Conservation (phyloP, 1,140 invertebrate genomes). For the Bombus confusus region DNA sequence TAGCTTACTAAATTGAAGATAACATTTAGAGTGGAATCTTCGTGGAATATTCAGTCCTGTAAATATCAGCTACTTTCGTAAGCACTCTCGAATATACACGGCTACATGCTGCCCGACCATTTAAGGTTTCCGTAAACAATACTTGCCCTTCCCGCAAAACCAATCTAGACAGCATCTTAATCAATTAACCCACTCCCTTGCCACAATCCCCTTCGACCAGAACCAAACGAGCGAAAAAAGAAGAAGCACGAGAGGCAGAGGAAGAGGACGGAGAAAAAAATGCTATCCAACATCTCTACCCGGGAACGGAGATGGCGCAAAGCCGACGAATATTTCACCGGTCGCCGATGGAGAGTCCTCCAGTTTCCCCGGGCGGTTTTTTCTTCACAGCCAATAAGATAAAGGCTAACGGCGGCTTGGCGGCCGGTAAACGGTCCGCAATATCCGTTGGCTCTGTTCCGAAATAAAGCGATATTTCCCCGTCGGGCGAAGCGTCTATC, state of each 20-base stretch:
- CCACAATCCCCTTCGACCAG: not conserved
- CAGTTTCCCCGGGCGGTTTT: slow-evolving; percentile 4
- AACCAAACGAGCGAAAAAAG: not conserved
- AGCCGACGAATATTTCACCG: slow-evolving; percentile 37
- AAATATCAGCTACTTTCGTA: not conserved
- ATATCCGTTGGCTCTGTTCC: slow-evolving; percentile 58
- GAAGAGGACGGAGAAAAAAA: too few relatives aligned
- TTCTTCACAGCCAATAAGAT: slow-evolving; percentile 28
- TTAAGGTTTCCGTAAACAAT: slow-evolving; percentile 2
- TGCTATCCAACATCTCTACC: not conserved
- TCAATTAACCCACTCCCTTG: not conserved
- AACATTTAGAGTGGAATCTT: not conserved
- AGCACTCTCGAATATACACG: not conserved
- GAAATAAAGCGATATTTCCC: slow-evolving; percentile 57
- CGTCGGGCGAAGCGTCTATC: slow-evolving; percentile 6
- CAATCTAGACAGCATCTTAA: not conserved
- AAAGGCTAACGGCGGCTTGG: slow-evolving; percentile 53
- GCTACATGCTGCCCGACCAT: not conserved
- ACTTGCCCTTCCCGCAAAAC: not conserved
- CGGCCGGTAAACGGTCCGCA: slow-evolving; percentile 57
- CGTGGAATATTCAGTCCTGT: not conserved
- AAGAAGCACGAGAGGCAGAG: too few relatives aligned
- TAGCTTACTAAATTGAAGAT: not conserved
- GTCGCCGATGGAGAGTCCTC: not conserved
- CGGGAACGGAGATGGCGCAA: not conserved